Evolutionary conservation across 2,113 vertebrate species (phyloP).

Genomic region (Sylvilagus bachmani): DNA sequence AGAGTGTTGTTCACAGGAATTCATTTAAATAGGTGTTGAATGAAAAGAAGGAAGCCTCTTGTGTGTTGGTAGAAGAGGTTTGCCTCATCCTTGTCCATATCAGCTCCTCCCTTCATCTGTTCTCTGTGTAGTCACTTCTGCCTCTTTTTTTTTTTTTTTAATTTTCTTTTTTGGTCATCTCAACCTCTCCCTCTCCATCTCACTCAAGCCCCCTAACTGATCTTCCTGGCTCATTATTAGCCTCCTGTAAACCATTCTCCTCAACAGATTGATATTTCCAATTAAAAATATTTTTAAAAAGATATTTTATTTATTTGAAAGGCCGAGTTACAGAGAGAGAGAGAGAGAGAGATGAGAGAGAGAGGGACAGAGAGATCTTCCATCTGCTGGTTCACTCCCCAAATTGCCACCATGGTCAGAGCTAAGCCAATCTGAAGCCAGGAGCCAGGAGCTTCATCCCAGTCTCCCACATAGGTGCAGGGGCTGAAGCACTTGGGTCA

Average conservation of each 20-base stretch:
- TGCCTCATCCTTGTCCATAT: neutral
- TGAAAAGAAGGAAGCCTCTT: constrained; percentile 9
- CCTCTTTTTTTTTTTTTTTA: neutral
- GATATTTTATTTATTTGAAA: too few species aligned
- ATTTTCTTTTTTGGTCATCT: neutral
- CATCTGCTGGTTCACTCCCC: too few species aligned
- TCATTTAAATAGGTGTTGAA: neutral
- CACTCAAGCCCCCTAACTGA: neutral
- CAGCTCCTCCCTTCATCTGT: neutral
- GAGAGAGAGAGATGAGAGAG: too few species aligned
- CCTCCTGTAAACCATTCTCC: neutral
- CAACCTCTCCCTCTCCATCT: neutral
- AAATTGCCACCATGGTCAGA: too few species aligned
- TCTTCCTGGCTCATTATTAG: neutral
- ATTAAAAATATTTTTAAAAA: neutral
- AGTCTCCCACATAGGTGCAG: too few species aligned
- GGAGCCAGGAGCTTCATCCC: too few species aligned
- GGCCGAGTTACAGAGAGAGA: too few species aligned
- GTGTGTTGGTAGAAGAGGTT: neutral
- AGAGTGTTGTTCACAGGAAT: neutral
- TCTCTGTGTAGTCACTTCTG: neutral
- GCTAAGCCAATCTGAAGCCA: too few species aligned
- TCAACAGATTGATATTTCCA: neutral
- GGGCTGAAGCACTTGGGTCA: too few species aligned
- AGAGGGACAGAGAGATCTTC: too few species aligned